Conservation (phyloP, 2,888 invertebrate species). For the Linyphia triangularis region DNA sequence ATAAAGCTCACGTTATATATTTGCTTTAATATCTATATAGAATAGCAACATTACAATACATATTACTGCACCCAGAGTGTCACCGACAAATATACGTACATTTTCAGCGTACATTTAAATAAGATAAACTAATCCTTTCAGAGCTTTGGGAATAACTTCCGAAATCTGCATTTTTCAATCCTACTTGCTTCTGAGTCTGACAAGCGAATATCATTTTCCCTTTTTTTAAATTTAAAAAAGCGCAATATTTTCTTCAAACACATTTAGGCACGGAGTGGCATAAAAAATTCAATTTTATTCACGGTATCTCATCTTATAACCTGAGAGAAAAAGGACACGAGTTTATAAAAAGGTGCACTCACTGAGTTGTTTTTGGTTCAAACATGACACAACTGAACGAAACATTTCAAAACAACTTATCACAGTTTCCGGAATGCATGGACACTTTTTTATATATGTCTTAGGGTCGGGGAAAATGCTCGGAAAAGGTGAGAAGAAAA, state of each 20-base stretch:
- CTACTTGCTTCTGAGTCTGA: background rate
- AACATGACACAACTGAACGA: slow-evolving; percentile 38
- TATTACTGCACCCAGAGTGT: too few relatives aligned
- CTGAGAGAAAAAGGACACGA: background rate
- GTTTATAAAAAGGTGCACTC: background rate
- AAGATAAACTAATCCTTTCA: too few relatives aligned
- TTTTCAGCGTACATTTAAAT: too few relatives aligned
- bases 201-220: background rate
- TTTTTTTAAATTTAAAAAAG: slow-evolving; percentile 1
- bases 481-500: slow-evolving; percentile 50
- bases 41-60: too few relatives aligned
- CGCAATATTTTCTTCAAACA: slow-evolving; percentile 6
- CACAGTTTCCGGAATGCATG: slow-evolving; percentile 26
- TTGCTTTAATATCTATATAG: too few relatives aligned
- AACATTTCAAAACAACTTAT: slow-evolving; percentile 37
- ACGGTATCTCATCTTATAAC: slow-evolving; percentile 8
- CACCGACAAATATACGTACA: too few relatives aligned
- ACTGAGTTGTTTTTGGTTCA: slow-evolving; percentile 12
- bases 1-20: too few relatives aligned
- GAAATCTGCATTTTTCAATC: too few relatives aligned
- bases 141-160: too few relatives aligned
- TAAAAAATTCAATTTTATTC: slow-evolving; percentile 30
- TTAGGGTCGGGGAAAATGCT: slow-evolving; percentile 5
- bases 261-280: background rate
- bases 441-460: slow-evolving; percentile 33